These are phyloP conservation scores for Orthonychiurus folsomi DNA, from an alignment of 2,888 invertebrate genomes.

Conservation along the genomic window DNA sequence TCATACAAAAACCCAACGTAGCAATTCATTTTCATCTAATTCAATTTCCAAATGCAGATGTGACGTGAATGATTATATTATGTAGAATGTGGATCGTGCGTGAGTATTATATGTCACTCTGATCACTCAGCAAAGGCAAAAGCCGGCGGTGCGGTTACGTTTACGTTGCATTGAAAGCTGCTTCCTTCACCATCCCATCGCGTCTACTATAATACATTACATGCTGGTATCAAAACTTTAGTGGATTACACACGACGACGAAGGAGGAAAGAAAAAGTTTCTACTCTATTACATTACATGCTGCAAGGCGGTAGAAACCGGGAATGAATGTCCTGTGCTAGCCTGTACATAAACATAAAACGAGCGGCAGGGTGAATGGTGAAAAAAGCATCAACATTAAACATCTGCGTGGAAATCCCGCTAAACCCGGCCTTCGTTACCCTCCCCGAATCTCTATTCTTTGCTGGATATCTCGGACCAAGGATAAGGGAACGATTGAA, in stretches of 20 bases:
- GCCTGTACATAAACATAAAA: no score
- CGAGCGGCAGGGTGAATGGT: not conserved
- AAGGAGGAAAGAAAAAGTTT: no score
- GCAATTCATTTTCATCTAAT: no score
- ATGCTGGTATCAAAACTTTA: no score
- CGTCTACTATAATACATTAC: no score
- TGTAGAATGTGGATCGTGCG: not conserved
- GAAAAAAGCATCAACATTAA: not conserved
- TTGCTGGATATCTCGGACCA: not conserved
- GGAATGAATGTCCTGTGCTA: no score
- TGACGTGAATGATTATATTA: not conserved
- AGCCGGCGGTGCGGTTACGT: not conserved
- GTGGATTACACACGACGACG: no score
- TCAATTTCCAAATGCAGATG: not conserved
- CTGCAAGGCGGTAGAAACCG: no score
- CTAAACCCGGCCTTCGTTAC: not conserved
- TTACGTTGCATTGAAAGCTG: no score
- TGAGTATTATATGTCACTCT: not conserved
- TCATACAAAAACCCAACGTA: no score
- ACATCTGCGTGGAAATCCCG: slow-evolving; percentile 1
- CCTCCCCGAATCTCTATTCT: not conserved
- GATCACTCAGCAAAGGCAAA: not conserved
- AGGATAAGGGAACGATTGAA: not conserved
- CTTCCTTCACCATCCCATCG: no score
- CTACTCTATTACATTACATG: no score